Conservation (phyloP, 2,888 invertebrate genomes). For the Uloborus plumipes region DNA sequence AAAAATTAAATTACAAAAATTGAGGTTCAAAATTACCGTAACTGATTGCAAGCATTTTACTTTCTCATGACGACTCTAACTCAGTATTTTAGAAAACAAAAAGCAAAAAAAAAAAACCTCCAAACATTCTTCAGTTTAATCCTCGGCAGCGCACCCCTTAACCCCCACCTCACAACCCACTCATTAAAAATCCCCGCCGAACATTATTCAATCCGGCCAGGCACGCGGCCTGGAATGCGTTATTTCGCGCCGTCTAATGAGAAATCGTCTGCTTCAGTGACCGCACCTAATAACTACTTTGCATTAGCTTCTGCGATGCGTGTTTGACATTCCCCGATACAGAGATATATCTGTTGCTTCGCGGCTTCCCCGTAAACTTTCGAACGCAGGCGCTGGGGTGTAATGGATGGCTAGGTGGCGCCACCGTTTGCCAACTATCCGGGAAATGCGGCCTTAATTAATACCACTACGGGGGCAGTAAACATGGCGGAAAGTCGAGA, state of each 20-base stretch:
- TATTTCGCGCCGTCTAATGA: constrained; percentile 60
- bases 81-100: no score
- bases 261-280: constrained; percentile 62
- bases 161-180: not conserved
- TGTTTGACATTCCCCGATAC: constrained; percentile 47
- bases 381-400: constrained; percentile 20
- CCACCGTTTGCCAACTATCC: no score
- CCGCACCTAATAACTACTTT: constrained; percentile 60
- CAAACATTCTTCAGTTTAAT: not conserved
- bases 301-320: constrained; percentile 47
- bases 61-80: no score
- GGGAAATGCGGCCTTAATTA: no score
- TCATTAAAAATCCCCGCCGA: constrained; percentile 6
- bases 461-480: no score
- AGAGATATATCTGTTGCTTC: constrained; percentile 63
- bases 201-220: constrained; percentile 40
- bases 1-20: no score
- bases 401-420: constrained; percentile 18
- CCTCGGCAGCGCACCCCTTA: no score
- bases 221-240: constrained; percentile 48
- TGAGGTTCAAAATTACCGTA: no score
- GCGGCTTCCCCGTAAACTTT: constrained; percentile 32
- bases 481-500: no score
- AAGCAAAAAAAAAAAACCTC: no score
- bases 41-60: no score